Evolutionary conservation across 2,113 vertebrate genomes (phyloP), one percentile per base, ranked within the genome.

Genomic region (Felis catus): DNA sequence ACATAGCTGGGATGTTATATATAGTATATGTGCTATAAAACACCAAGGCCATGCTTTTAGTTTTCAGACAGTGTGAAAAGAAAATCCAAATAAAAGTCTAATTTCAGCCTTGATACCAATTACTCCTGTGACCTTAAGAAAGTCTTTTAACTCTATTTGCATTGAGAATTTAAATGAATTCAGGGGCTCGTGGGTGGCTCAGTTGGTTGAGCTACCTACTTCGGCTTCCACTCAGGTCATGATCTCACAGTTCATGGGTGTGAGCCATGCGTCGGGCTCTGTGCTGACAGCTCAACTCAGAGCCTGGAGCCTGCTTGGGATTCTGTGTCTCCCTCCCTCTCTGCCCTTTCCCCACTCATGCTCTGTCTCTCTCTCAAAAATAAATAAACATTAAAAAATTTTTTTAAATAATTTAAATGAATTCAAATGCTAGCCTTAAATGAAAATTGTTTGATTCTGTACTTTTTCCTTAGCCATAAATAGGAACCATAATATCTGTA

Each of bases 101-200:
- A 84, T 79, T 76, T 94, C 63, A 55, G 18, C 33, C 81, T 94
- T 63, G 71, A 81, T 81, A 45, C 8, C 58, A 93, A 45, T 80
- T 85, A 63, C 4, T 55, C 55, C 7, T 94, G 73, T 95, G 55
- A 95, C 58, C 94, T 65, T 88, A 61, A 97, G 31, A 48, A 84
- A 92, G 79, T 95, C 51, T 70, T 94, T 85, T 76, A 76, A 73
- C 18, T 94, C 39, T 12, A 70, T 76, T 89, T 92, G 33, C 61
- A 71, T 48, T 92, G 65, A 73, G 66, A 94, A 11, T 95, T 92
- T 89, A 27, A 94, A 29, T 90, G 33, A 92, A 63, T 92, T 89
- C 63, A 23, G 58, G 58, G 58, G 21, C 19, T 23, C 21, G 6
- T 61, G 58, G 21, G 58, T 61, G 58, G 58, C 58, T 61, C 58